phyloP scores from a whole-genome alignment of 1,140 invertebrate genomes.

The Solenopsis fugax region DNA sequence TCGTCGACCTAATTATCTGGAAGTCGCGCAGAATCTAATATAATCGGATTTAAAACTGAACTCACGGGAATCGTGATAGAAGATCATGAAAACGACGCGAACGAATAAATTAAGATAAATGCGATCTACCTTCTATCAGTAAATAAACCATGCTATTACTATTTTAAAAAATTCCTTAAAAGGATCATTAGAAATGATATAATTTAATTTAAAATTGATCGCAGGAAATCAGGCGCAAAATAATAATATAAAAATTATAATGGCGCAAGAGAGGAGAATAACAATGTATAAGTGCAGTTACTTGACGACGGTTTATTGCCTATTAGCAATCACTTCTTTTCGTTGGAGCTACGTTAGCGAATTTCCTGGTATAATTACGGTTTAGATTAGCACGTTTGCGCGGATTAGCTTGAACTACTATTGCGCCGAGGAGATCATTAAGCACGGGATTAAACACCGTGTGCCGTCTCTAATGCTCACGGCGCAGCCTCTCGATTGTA shows the following conservation, averaged over 20 bases:
- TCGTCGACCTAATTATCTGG: constrained; percentile 23
- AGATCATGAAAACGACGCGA: neutral
- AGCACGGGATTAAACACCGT: constrained; percentile 68
- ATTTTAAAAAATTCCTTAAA: neutral
- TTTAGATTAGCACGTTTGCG: constrained; percentile 42
- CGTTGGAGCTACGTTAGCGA: neutral
- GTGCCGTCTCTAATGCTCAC: constrained; percentile 60
- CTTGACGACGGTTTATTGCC: neutral
- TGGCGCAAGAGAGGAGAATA: neutral
- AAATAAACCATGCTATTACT: neutral
- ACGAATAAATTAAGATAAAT: neutral
- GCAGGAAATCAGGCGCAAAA: neutral
- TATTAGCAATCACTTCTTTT: neutral
- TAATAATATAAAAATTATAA: neutral
- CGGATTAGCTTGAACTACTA: constrained; percentile 52
- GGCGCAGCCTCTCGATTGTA: constrained; percentile 68
- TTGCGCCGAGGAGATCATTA: constrained; percentile 69
- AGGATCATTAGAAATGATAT: neutral
- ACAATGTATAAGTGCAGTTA: neutral
- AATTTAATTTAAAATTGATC: neutral
- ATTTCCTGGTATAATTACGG: constrained; percentile 37
- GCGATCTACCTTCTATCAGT: neutral
- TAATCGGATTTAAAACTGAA: constrained; percentile 28
- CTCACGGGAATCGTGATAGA: neutral
- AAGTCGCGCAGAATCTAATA: neutral